A percentile compares a stretch with the other conserved stretches of the same genome.
Evolutionary conservation across 2,113 vertebrate species (phyloP).

Genomic region (Oncorhynchus kisutch): DNA sequence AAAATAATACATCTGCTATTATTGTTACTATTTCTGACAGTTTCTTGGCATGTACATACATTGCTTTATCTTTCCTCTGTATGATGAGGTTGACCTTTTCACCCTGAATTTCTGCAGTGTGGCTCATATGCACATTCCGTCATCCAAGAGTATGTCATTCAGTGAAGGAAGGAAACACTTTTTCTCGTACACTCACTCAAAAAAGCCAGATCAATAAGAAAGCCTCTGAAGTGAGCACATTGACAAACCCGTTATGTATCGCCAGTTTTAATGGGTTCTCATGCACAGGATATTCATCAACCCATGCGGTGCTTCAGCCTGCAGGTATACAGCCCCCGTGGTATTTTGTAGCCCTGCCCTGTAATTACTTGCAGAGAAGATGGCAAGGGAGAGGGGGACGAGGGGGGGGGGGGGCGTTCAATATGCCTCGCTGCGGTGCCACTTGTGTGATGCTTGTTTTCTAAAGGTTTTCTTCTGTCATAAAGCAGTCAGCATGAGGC

Average conservation of each 20-base stretch:
- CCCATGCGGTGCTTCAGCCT: conserved; percentile 45
- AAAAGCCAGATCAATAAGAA: conserved; percentile 35
- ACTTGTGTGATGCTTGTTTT: conserved; percentile 50
- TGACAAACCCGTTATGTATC: conserved; percentile 42
- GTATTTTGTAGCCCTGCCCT: conserved; percentile 40
- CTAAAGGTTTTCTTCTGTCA: conserved; percentile 54
- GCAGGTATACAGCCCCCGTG: conserved; percentile 43
- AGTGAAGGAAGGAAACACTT: not conserved
- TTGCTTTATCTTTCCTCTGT: conserved; percentile 14
- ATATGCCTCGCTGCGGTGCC: conserved; percentile 43
- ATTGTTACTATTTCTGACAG: not conserved
- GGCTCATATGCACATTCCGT: conserved; percentile 21
- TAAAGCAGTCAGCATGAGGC: conserved; percentile 58
- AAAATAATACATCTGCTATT: not conserved
- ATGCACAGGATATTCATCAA: conserved; percentile 58
- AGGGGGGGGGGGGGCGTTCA: conserved; percentile 33
- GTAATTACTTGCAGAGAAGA: conserved; percentile 62
- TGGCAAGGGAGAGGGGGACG: no score
- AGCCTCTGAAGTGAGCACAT: conserved; percentile 39
- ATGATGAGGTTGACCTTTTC: conserved; percentile 5
- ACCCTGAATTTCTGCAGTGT: conserved; percentile 1
- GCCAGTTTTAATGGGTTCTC: conserved; percentile 53
- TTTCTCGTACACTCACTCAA: conserved; percentile 7
- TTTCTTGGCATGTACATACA: conserved; percentile 9
- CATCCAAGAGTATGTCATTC: conserved; percentile 16